These are phyloP conservation scores for Acanthococcus lagerstroemiae DNA, from an alignment of 2,888 invertebrate genomes.

Conservation along the genomic window DNA sequence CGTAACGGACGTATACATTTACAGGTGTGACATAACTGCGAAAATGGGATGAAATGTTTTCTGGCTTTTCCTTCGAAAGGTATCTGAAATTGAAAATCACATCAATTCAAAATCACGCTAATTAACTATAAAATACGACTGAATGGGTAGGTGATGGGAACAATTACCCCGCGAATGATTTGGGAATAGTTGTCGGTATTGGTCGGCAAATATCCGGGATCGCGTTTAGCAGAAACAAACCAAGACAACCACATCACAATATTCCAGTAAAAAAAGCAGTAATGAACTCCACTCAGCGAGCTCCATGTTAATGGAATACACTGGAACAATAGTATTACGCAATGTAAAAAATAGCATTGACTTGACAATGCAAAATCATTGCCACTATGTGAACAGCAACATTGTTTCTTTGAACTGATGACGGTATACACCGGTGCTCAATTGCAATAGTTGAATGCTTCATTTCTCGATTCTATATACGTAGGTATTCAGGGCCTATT, in stretches of 20 bases:
- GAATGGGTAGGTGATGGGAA: too few species aligned
- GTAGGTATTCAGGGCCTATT: too few species aligned
- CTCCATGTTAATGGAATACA: constrained; percentile 87
- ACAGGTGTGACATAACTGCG: constrained; percentile 82
- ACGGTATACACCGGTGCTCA: too few species aligned
- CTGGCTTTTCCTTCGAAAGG: constrained; percentile 65
- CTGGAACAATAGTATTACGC: constrained; percentile 43
- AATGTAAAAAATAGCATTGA: background rate
- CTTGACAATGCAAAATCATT: background rate
- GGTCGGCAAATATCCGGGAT: constrained; percentile 80
- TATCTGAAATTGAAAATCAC: constrained; percentile 20
- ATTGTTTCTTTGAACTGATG: too few species aligned
- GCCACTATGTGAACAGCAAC: too few species aligned
- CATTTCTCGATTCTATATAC: too few species aligned
- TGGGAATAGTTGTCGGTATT: constrained; percentile 83
- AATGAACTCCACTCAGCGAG: constrained; percentile 71
- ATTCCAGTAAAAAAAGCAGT: constrained; percentile 84
- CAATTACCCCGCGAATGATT: constrained; percentile 64
- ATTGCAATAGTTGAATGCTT: too few species aligned
- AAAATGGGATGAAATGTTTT: constrained; percentile 60
- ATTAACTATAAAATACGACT: background rate
- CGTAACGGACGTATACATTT: constrained; percentile 74
- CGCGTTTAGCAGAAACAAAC: constrained; percentile 76
- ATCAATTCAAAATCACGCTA: background rate
- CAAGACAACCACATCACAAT: constrained; percentile 87